Percentiles rank a stretch among this genome's conserved stretches.
These are phyloP conservation scores for Ctenodactylus gundi DNA, from an alignment of 2,113 vertebrate genomes.

Conservation along the genomic window DNA sequence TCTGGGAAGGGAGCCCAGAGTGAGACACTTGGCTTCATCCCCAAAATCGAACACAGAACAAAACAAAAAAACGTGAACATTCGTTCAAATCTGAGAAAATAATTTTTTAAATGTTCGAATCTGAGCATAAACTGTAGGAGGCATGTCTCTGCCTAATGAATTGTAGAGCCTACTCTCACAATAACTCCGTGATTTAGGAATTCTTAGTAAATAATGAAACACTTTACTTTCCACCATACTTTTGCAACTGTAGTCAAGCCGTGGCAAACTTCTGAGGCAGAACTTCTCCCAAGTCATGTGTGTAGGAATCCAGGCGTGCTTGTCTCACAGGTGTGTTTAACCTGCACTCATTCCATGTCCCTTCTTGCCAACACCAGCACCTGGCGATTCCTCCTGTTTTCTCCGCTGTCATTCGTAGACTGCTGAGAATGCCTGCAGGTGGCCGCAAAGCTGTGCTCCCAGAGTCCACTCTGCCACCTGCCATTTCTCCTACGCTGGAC, in stretches of 20 bases:
- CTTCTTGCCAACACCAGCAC: not conserved
- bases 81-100: not conserved
- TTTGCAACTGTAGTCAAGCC: not conserved
- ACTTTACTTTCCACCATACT: not conserved
- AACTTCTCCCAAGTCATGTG: no score
- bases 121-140: not conserved
- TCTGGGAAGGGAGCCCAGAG: no score
- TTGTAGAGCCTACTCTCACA: not conserved
- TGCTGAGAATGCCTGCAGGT: not conserved
- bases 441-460: not conserved
- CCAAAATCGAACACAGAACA: no score
- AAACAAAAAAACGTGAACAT: no score
- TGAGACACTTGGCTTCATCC: no score
- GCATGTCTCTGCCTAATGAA: not conserved
- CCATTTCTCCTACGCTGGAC: not conserved
- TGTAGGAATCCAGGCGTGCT: not conserved
- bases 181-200: not conserved
- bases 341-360: not conserved
- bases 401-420: not conserved
- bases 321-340: not conserved
- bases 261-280: not conserved
- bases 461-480: not conserved
- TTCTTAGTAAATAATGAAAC: not conserved
- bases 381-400: not conserved
- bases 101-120: not conserved